Evolutionary conservation across 2,888 invertebrate genomes (phyloP), one percentile per base, ranked within the genome.

Genomic region (Monopis laevigella): DNA sequence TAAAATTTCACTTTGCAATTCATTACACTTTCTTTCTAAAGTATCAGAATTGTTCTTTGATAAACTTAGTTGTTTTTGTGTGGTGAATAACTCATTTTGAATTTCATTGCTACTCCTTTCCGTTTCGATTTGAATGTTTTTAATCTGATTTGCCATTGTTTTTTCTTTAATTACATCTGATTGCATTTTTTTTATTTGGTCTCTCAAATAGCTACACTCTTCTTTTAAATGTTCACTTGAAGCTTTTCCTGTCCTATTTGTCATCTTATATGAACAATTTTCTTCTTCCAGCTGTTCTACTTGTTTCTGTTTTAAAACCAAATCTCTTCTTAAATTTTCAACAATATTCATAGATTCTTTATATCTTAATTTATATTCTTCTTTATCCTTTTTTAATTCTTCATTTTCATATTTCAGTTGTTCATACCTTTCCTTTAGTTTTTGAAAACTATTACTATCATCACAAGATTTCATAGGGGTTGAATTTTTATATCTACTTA

Each of bases 71-170:
- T 90, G 87, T 17, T 82, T 84, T 59, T 90, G 89, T 8, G 84
- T 66, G 48, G 83, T 78, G 28, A 84, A 55, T 26, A 90, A 61
- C 62, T 89, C 88, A 58, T 82, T 83, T 62, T 90, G 90, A 42
- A 86, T 78, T 49, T 90, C 89, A 41, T 82, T 78, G 45, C 89
- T 77, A 32, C 88, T 85, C 53, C 87, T 84, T 63, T 92, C 91
- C 3, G 89, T 88, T 75, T 92, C 90, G 53, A 89, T 84, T 55
- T 92, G 90, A 38, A 90, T 74, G 48, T 87, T 83, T 64, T 90
- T 92, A 42, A 69, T 72, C 63, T 82, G 82, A 55, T 59, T 78
- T 42, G 77, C 59, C 44, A 81, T 51, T 41, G 80, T 75, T 58
- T 81, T 81, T 48, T 78, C 77, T 54, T 70, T 78, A 13, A 82